A percentile compares a stretch with the other conserved stretches of the same genome.
phyloP scores from a whole-genome alignment of 2,797 vertebrate genomes.

The Typhlichthys eigenmanni region DNA sequence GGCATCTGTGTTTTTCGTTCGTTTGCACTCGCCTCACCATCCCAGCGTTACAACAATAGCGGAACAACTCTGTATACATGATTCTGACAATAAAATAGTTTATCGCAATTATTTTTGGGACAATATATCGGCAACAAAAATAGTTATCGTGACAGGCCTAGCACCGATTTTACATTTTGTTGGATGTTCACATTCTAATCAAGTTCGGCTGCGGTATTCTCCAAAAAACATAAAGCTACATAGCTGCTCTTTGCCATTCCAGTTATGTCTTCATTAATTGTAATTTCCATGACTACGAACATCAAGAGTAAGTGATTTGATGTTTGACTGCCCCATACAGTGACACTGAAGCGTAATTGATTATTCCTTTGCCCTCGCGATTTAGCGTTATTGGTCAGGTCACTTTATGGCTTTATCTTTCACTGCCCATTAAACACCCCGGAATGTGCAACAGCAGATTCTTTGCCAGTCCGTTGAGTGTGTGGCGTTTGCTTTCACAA shows the following conservation, averaged over 20 bases:
- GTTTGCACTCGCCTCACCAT: no score
- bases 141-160: slow-evolving; percentile 20
- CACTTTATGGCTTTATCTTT: slow-evolving; percentile 21
- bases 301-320: slow-evolving; percentile 37
- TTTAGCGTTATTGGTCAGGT: slow-evolving; percentile 30
- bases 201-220: slow-evolving; percentile 30
- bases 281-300: slow-evolving; percentile 30
- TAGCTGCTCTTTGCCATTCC: slow-evolving; percentile 29
- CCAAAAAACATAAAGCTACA: slow-evolving; percentile 19
- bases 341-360: background rate
- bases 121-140: no score
- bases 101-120: no score
- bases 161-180: slow-evolving; percentile 34
- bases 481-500: background rate
- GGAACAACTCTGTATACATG: no score
- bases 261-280: slow-evolving; percentile 33
- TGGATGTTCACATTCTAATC: slow-evolving; percentile 42
- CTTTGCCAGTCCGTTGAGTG: slow-evolving; percentile 22
- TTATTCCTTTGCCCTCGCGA: slow-evolving; percentile 24
- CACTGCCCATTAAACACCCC: slow-evolving; percentile 6
- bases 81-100: no score
- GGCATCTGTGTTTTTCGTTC: no score
- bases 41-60: no score
- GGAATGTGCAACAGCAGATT: slow-evolving; percentile 10
- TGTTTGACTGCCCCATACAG: slow-evolving; percentile 1